These are phyloP conservation scores for Drosophila kanapiae DNA, from an alignment of 1,140 invertebrate genomes.

Conservation along the genomic window DNA sequence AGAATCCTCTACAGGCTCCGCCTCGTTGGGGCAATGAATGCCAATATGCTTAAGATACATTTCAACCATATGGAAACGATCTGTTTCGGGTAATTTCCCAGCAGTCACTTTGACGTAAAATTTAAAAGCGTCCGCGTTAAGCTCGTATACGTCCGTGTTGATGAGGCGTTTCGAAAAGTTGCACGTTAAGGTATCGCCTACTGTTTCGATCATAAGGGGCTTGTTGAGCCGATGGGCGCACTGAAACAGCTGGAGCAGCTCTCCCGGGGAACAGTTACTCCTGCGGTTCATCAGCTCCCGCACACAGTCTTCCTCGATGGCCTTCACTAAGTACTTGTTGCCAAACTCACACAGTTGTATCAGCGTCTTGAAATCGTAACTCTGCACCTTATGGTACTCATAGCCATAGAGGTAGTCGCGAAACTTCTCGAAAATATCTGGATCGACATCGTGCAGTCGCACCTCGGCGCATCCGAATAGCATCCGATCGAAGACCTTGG, in stretches of 20 bases:
- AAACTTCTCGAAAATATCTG: constrained; percentile 25
- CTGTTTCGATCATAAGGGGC: neutral
- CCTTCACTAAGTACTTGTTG: constrained; percentile 25
- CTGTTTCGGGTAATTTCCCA: neutral
- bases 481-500: constrained; percentile 30
- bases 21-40: neutral
- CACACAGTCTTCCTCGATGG: constrained; percentile 26
- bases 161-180: neutral
- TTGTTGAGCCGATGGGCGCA: constrained; percentile 17
- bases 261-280: neutral
- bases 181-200: neutral
- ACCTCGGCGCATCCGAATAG: constrained; percentile 9
- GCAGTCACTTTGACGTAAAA: constrained; percentile 14
- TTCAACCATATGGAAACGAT: constrained; percentile 20
- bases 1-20: fast-evolving
- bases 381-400: constrained; percentile 11
- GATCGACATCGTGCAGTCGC: constrained; percentile 1
- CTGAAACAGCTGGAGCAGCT: constrained; percentile 24
- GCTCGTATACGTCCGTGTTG: constrained; percentile 4
- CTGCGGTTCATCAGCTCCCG: constrained; percentile 3
- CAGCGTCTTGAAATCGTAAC: constrained; percentile 14
- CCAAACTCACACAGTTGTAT: constrained; percentile 11
- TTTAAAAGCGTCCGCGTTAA: constrained; percentile 17
- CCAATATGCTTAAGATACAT: constrained; percentile 25
- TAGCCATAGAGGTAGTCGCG: constrained; percentile 26